Conservation (phyloP, 2,113 vertebrate species). For the Nycticryphes semicollaris region DNA sequence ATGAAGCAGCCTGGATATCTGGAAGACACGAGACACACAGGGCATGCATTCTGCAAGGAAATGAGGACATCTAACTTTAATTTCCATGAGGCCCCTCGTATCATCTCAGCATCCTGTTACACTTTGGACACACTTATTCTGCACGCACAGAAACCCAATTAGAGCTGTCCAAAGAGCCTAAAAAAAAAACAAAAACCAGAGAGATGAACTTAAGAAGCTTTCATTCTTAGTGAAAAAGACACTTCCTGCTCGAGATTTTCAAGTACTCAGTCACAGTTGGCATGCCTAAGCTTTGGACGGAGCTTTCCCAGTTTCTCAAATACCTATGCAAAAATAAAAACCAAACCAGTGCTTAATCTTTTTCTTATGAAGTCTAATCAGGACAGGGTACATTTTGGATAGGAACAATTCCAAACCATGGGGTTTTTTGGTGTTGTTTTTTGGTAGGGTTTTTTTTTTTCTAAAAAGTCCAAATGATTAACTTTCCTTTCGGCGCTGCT, state of each 20-base stretch:
- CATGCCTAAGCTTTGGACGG: background rate
- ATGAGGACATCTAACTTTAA: background rate
- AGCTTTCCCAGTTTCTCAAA: background rate
- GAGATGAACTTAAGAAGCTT: background rate
- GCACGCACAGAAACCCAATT: background rate
- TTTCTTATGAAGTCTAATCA: slow-evolving; percentile 58
- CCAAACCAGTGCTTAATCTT: background rate
- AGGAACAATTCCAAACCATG: slow-evolving; percentile 33
- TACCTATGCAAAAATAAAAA: background rate
- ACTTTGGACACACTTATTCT: background rate
- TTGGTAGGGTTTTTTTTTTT: background rate
- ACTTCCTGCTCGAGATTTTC: background rate
- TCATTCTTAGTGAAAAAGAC: slow-evolving; percentile 15
- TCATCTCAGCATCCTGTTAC: background rate
- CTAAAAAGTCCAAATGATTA: slow-evolving; percentile 1
- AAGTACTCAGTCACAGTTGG: background rate
- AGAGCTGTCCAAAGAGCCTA: background rate
- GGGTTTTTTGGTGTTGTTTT: background rate
- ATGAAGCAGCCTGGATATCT: background rate
- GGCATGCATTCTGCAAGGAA: background rate
- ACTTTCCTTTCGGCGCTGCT: background rate
- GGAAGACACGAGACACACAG: background rate
- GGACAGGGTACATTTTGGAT: slow-evolving; percentile 9
- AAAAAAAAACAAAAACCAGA: background rate
- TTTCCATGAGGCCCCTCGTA: background rate